Conservation (phyloP, 2,113 vertebrate genomes). For the Montifringilla adamsi region DNA sequence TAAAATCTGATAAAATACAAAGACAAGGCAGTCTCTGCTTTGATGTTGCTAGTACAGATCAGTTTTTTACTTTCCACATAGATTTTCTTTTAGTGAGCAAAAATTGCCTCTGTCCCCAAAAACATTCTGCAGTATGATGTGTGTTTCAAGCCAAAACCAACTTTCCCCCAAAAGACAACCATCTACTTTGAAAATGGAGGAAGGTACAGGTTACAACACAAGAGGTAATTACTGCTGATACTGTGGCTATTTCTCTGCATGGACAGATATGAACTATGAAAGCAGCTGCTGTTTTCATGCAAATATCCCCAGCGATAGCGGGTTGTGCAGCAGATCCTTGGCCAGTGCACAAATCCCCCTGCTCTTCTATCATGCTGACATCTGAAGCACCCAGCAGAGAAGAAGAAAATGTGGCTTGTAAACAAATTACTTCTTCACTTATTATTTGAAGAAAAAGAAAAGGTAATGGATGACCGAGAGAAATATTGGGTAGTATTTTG, state of each 20-base stretch:
- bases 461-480: not conserved
- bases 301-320: not conserved
- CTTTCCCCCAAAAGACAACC: not conserved
- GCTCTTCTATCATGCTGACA: not conserved
- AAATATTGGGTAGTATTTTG: not conserved
- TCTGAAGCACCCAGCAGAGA: conserved; percentile 13
- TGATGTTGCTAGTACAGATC: not conserved
- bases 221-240: not conserved
- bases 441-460: not conserved
- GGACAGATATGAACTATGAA: not conserved
- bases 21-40: not conserved
- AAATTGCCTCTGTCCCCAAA: not conserved
- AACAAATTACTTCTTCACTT: conserved; percentile 32
- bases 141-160: not conserved
- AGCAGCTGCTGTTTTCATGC: not conserved
- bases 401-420: not conserved
- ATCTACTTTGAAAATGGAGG: not conserved
- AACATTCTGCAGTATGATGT: rapidly evolving
- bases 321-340: not conserved
- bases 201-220: not conserved
- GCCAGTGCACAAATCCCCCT: not conserved
- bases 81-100: not conserved
- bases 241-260: not conserved
- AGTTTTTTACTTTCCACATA: not conserved
- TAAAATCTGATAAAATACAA: not conserved